Evolutionary conservation across 2,113 vertebrate genomes (phyloP).

Genomic region (Micromys minutus): DNA sequence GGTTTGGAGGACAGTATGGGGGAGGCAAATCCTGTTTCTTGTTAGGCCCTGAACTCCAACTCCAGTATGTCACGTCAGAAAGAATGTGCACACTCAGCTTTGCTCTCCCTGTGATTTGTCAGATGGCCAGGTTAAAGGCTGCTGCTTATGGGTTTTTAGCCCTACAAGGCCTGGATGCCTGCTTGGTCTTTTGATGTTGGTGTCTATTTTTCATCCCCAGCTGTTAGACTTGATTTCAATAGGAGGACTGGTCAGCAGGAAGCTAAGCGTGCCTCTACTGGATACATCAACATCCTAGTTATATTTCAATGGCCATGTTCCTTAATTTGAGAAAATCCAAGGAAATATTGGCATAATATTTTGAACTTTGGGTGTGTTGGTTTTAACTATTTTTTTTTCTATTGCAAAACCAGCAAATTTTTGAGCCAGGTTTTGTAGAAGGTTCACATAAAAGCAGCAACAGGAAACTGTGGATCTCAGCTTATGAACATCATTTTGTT

Average conservation of each 20-base stretch:
- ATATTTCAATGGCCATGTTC: slow-evolving; percentile 35
- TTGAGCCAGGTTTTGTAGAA: background rate
- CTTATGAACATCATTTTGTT: background rate
- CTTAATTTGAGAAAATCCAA: slow-evolving; percentile 33
- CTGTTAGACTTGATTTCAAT: slow-evolving; percentile 6
- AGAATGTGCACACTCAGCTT: background rate
- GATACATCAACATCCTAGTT: slow-evolving; percentile 45
- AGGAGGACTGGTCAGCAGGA: background rate
- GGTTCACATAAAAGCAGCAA: background rate
- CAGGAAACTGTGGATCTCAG: background rate
- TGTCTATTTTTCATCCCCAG: background rate
- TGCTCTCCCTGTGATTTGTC: background rate
- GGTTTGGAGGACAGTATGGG: background rate
- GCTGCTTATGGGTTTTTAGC: background rate
- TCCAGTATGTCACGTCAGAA: too few species aligned
- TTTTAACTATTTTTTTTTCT: background rate
- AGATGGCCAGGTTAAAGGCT: background rate
- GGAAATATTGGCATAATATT: background rate
- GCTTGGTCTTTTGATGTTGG: slow-evolving; percentile 20
- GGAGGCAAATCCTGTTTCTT: background rate
- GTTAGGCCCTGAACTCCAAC: background rate
- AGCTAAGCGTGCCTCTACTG: slow-evolving; percentile 17
- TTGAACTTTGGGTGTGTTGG: background rate
- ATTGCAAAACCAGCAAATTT: background rate
- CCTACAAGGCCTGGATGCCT: background rate